Percentiles rank a stretch among this genome's conserved stretches.
Conservation (phyloP, 35 echinoderm and acorn worm species). For the Apostichopus californicus region DNA sequence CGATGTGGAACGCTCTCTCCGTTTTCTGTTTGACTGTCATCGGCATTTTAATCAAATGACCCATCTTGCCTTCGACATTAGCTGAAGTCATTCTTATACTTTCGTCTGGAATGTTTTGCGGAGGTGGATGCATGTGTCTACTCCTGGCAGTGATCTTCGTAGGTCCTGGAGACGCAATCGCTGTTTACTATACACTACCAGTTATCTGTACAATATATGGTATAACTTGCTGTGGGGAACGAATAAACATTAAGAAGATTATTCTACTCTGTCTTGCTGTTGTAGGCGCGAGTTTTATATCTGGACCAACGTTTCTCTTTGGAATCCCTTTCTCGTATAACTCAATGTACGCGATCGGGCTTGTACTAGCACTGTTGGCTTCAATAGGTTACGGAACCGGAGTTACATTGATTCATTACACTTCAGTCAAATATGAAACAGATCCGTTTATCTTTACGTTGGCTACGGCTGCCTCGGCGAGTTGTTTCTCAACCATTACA, state of each 20-base stretch:
- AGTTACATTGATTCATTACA: not conserved
- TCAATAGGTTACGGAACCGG: not conserved
- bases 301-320: not conserved
- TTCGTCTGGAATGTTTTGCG: not conserved
- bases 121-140: not conserved
- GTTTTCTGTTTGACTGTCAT: not conserved
- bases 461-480: no score
- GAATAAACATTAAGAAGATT: not conserved
- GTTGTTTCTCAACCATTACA: not conserved
- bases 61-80: not conserved
- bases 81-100: not conserved
- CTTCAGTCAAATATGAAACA: not conserved
- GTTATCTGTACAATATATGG: not conserved
- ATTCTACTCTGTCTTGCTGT: not conserved
- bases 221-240: not conserved
- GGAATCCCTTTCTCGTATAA: not conserved
- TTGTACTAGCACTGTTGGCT: not conserved
- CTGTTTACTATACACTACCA: not conserved
- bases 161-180: not conserved
- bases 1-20: not conserved
- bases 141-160: not conserved
- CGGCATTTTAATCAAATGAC: not conserved
- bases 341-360: not conserved
- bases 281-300: not conserved
- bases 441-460: not conserved